Evolutionary conservation across 2,113 vertebrate genomes (phyloP).

Genomic region (Cyprinodon tularosa): DNA sequence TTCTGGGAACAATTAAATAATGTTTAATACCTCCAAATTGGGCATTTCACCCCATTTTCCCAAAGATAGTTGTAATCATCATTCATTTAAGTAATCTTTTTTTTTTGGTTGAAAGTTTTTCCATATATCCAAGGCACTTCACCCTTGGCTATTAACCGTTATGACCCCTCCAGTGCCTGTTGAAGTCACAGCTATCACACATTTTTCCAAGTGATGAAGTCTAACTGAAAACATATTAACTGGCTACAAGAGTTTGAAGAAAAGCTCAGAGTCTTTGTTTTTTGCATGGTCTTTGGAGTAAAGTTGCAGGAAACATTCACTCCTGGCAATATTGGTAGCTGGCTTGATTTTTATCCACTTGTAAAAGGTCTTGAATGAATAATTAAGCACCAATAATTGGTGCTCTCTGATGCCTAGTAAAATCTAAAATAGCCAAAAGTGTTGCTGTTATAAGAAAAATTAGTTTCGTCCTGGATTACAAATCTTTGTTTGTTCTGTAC

Average conservation of each 20-base stretch:
- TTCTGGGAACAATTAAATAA: neutral
- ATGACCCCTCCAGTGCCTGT: too few relatives aligned
- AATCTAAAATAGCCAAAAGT: too few relatives aligned
- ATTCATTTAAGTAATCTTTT: too few relatives aligned
- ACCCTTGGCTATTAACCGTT: too few relatives aligned
- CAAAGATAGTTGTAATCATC: neutral
- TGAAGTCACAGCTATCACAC: too few relatives aligned
- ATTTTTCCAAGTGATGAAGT: neutral
- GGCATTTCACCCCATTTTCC: neutral
- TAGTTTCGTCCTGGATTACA: too few relatives aligned
- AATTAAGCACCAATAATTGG: neutral
- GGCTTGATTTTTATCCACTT: neutral
- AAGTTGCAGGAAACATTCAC: neutral
- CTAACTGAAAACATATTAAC: neutral
- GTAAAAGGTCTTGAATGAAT: neutral
- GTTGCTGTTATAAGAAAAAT: too few relatives aligned
- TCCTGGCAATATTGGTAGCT: neutral
- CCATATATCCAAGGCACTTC: too few relatives aligned
- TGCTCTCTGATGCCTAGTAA: neutral
- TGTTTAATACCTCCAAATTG: neutral
- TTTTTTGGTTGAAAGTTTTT: too few relatives aligned
- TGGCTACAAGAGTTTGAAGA: neutral
- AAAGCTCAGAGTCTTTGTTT: neutral
- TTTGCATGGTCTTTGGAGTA: neutral
- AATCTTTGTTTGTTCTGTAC: too few relatives aligned